Percentiles rank a stretch among this genome's conserved stretches.
Conservation (phyloP, 2,888 invertebrate species). For the Mellilla xanthometata region DNA sequence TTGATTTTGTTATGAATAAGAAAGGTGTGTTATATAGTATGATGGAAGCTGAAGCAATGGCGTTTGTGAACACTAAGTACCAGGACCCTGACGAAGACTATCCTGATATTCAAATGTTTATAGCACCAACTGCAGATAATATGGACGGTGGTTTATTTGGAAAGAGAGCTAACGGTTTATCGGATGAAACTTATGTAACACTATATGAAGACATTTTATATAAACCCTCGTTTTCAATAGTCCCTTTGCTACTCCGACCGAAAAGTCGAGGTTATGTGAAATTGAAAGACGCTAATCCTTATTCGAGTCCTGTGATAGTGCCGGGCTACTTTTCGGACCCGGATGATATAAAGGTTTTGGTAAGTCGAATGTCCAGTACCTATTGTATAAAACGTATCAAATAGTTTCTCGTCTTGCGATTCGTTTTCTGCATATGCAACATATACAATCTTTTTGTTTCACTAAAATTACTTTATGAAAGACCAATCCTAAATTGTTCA, state of each 20-base stretch:
- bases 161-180: slow-evolving; percentile 85
- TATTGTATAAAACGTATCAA: no score
- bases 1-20: slow-evolving; percentile 83
- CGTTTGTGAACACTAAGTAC: slow-evolving; percentile 89
- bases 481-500: no score
- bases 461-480: no score
- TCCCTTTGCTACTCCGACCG: slow-evolving; percentile 88
- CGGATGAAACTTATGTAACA: slow-evolving; percentile 85
- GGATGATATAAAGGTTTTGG: slow-evolving; percentile 87
- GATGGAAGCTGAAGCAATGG: slow-evolving; percentile 91
- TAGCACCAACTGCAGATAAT: slow-evolving; percentile 89
- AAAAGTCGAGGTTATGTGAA: slow-evolving; percentile 86
- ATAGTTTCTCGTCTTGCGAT: no score
- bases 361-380: no score
- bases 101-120: slow-evolving; percentile 91
- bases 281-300: slow-evolving; percentile 86
- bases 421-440: no score
- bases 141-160: slow-evolving; percentile 90
- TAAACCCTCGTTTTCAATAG: slow-evolving; percentile 85
- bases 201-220: slow-evolving; percentile 88
- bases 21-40: slow-evolving; percentile 88
- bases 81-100: slow-evolving; percentile 85
- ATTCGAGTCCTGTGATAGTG: slow-evolving; percentile 90
- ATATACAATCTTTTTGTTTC: no score
- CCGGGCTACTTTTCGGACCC: slow-evolving; percentile 92